phyloP scores from a whole-genome alignment of 2,888 invertebrate genomes.

The Drosophila merina region DNA sequence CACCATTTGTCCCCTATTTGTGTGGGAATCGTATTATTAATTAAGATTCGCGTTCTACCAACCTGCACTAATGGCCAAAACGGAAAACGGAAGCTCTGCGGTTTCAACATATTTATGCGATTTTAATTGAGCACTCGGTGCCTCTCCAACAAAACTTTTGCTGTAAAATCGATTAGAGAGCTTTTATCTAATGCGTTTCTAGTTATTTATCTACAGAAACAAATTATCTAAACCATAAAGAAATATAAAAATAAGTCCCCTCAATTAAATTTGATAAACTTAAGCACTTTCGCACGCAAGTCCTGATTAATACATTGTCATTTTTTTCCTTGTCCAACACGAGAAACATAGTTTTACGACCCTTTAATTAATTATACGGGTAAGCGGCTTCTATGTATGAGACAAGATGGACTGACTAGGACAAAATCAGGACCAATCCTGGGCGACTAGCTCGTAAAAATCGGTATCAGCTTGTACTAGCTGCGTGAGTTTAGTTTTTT shows the following conservation, averaged over 20 bases:
- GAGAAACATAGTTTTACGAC: conserved; percentile 30
- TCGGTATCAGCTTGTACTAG: conserved; percentile 66
- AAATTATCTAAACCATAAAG: neutral
- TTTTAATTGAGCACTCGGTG: conserved; percentile 39
- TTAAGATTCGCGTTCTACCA: conserved; percentile 42
- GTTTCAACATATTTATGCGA: conserved; percentile 47
- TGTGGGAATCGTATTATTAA: conserved; percentile 50
- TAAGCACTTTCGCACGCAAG: conserved; percentile 26
- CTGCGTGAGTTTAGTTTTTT: conserved; percentile 55
- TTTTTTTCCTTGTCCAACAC: conserved; percentile 23
- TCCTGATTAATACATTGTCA: conserved; percentile 45
- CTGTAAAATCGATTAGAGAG: conserved; percentile 5
- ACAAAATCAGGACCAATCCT: conserved; percentile 8
- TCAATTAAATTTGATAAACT: conserved; percentile 30
- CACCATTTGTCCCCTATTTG: conserved; percentile 45
- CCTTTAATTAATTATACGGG: conserved; percentile 57
- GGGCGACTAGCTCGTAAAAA: conserved; percentile 27
- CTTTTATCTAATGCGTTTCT: neutral
- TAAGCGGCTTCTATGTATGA: conserved; percentile 18
- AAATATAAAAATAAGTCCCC: conserved; percentile 8
- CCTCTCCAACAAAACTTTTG: neutral
- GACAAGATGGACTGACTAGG: conserved; percentile 55
- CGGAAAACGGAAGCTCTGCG: conserved; percentile 13
- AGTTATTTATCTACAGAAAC: neutral
- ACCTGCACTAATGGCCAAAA: conserved; percentile 49